Base-by-base conservation (phyloP, 2,888 invertebrate species). In the Ophioninae sp. region DNA sequence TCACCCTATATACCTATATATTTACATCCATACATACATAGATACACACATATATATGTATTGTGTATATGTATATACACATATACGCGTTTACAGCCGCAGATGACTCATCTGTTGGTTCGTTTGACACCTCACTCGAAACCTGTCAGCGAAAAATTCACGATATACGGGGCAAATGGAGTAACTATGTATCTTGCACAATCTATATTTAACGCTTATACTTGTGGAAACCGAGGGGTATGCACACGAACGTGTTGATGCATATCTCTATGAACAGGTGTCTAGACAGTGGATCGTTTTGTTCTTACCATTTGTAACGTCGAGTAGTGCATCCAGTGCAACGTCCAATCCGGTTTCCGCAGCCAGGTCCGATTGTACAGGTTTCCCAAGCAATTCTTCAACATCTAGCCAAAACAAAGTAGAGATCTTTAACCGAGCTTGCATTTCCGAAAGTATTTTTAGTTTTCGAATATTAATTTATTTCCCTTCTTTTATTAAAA, bases 271-370 rank as follows among this genome's bases (percentile, higher is more conserved):
- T 50, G 56, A 41, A 61, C 13, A 37, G 7, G 39, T 41, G n/a
- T 13, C 20, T 74, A 59, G 56, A 17, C 61, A 44, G 41, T 68
- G 41, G 30, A 72, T 75, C 37, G 59, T 81, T 79, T 84, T 61
- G 79, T 78, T 87, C 93, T 91, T 94, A 97, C 97, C 95, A 93
- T 95, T 93, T 90, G 95, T 95, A 85, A 97, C 95, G 90, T 96
- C 96, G 69, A 95, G 94, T 87, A 97, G 94, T 39, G 95, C 95
- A 88, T 96, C 96, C 87, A 96, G 94, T 74, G 96, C 96, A 75
- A 96, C 94, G 91, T 97, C 96, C 79, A 97, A 94, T 84, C 96
- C 96, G 81, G 96, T 97, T 91, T 96, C 96, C 30, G 94, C 93
- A 23, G 96, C 94, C 87, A 97, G 94, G 89, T 96, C 95, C 88